Evolutionary conservation across 2,113 vertebrate genomes (phyloP).

Genomic region (Mellivora capensis): DNA sequence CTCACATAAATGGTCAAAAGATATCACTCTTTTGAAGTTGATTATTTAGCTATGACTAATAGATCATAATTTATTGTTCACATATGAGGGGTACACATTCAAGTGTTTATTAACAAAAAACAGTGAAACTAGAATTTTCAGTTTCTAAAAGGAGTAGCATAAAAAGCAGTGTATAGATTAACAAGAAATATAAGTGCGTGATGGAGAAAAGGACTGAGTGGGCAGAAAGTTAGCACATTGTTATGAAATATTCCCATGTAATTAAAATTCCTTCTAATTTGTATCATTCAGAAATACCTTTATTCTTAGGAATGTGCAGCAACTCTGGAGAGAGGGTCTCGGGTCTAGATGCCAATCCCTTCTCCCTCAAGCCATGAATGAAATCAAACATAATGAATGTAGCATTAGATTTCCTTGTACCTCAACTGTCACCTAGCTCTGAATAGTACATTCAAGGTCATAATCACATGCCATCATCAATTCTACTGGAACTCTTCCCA

Average conservation of each 20-base stretch:
- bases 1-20: conserved; percentile 73
- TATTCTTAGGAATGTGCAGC: conserved; percentile 66
- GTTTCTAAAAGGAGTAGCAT: conserved; percentile 33
- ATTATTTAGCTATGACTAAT: conserved; percentile 68
- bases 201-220: not conserved
- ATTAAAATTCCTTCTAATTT: conserved; percentile 56
- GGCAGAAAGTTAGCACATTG: conserved; percentile 44
- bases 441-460: not conserved
- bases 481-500: not conserved
- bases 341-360: not conserved
- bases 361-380: not conserved
- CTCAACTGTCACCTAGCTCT: not conserved
- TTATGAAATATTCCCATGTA: conserved; percentile 44
- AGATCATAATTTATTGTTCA: conserved; percentile 76
- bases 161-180: not conserved
- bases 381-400: not conserved
- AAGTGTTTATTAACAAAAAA: conserved; percentile 35
- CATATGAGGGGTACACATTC: conserved; percentile 80
- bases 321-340: not conserved
- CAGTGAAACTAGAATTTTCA: conserved; percentile 7
- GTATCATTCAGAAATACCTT: conserved; percentile 55
- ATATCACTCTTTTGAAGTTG: conserved; percentile 41
- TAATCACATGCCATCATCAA: not conserved
- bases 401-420: not conserved
- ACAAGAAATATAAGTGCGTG: not conserved